Conservation (phyloP, 1,140 invertebrate species). For the Sitobion miscanthi region DNA sequence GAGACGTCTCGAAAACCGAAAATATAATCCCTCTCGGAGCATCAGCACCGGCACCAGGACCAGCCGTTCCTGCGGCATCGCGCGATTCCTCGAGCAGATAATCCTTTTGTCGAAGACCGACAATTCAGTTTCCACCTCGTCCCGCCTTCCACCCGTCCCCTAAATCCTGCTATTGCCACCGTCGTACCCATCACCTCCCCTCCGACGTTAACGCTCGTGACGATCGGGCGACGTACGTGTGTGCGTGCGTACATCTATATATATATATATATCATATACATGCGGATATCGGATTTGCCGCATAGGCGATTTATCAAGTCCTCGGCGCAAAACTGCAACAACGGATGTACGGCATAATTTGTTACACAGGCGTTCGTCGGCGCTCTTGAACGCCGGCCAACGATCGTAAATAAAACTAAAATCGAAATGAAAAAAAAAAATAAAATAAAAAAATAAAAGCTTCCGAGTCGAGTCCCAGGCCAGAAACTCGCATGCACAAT, state of each 20-base stretch:
- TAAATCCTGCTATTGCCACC: background rate
- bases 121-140: slow-evolving; percentile 9
- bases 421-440: background rate
- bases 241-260: background rate
- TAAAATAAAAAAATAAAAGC: background rate
- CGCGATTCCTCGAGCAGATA: slow-evolving; percentile 34
- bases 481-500: background rate
- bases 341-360: slow-evolving; percentile 41
- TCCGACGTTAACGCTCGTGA: background rate
- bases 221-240: background rate
- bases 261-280: background rate
- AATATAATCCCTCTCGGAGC: slow-evolving; percentile 39
- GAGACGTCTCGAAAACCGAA: slow-evolving; percentile 2
- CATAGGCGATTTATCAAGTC: slow-evolving; percentile 55
- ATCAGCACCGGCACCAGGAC: background rate
- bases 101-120: slow-evolving; percentile 50
- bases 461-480: background rate
- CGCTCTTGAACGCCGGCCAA: slow-evolving; percentile 41
- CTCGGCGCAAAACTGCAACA: background rate
- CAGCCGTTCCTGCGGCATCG: background rate
- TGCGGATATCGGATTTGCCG: slow-evolving; percentile 55
- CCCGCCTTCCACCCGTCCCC: background rate
- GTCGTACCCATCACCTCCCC: background rate
- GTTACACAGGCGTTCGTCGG: background rate
- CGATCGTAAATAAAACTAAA: slow-evolving; percentile 31